Base-by-base conservation (phyloP, 2,113 vertebrate genomes). In the Mus spicilegus region DNA sequence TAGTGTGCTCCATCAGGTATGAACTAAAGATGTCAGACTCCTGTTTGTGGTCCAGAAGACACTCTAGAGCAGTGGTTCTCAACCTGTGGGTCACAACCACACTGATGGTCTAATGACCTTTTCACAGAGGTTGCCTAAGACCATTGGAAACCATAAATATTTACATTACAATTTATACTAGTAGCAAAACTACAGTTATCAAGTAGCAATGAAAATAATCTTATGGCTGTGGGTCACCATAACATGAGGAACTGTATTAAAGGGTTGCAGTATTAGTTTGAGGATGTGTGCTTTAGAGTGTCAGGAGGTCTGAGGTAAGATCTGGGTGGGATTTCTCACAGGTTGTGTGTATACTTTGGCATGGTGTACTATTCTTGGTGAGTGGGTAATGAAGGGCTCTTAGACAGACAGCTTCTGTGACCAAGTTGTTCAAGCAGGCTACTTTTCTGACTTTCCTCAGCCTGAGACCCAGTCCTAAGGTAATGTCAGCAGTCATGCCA, bases 251-350 rank as follows among this genome's bases (percentile, higher is more conserved):
- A 14, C 80, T 26, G 58, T 24, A 61, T 24, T 24, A 84, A 61
- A 63, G 58, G 24, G 81, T 30, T 24, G 1, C 56, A 84, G 56
- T n/a, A 42, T 28, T 42, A 17, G n/a, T 3, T 42, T 84, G 58
- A 84, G 56, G 42, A 28, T 14, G 13, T 17, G 22, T 63, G 56
- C 56, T 63, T 33, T 63, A 92, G 95, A 97, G 97, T 97, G 97
- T 94, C 97, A 95, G 97, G 96, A 96, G 96, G 95, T 22, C 96
- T 96, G 82, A 96, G 98, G 96, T 86, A 97, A 96, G 97, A 96
- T 67, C 30, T 91, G 92, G 89, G 96, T 94, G 97, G 97, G 98
- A 93, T 96, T 97, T 97, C 97, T 98, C 95, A 96, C 98, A 97
- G 97, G 90, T 91, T 75, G 97, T 65, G 73, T 95, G 96, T 95